Base-by-base conservation (phyloP, 2,888 invertebrate species). In the Leuctra nigra region DNA sequence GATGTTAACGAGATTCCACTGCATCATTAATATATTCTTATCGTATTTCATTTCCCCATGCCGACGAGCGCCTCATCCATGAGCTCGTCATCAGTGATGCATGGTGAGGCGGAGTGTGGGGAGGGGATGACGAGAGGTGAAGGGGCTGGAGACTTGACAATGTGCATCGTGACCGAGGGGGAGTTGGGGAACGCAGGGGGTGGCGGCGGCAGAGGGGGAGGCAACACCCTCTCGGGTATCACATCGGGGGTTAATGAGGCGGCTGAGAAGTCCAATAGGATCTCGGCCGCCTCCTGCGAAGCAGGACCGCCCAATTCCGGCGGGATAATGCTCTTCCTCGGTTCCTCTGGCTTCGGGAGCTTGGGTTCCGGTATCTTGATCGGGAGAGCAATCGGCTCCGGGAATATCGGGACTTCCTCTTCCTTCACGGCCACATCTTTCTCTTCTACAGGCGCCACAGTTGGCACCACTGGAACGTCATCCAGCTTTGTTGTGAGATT, bases 11-110 rank as follows among this genome's bases (percentile, higher is more conserved):
- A 47, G n/a, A 47, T 47, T 13, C 29, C 29, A 6, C 29, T 6
- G 13, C 13, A 47, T 24, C n/a, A 47, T 36, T 24, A 54, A 46
- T 55, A 55, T 41, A 44, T 44, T 44, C 44, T 44, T 44, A 44
- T 20, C 44, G 22, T 44, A 29, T 22, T 25, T 64, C 77, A 86
- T 78, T 87, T 87, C 39, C 86, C 85, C 66, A 86, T 78, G 7
- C 87, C 87, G 53, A 88, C 85, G 50, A 91, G 74, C 4, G 90
- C 90, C 69, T 90, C 91, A 70, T 92, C 91, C 87, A 91, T 91
- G 18, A 91, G 80, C 67, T 92, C 92, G 70, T 93, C 92, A 68
- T 92, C 92, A 46, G 91, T 88, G 64, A 88, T 86, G 65, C 87
- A 86, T 1, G 72, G 70, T 4, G 88, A 87, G 63, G 84, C 83